Base-by-base conservation (phyloP, 2,113 vertebrate genomes). In the Plecturocebus donacophilus region DNA sequence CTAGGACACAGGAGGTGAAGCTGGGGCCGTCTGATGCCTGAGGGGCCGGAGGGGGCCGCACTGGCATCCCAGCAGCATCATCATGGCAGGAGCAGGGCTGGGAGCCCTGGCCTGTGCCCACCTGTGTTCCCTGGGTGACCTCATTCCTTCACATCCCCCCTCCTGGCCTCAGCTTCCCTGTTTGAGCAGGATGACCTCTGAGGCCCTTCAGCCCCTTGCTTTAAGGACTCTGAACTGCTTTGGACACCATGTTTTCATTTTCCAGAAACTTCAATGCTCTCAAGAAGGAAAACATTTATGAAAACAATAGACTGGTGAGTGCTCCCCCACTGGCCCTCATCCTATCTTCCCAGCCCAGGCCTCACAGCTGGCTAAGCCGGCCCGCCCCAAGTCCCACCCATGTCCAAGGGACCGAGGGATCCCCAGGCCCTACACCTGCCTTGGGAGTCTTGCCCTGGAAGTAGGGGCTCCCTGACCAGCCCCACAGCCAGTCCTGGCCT, bases 291-390 rank as follows among this genome's bases (percentile, higher is more conserved):
- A 99, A 99, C 71, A 97, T 99, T 97, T 99, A 99, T 0, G 99
- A 99, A 97, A 99, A 99, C 99, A 99, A 99, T 98, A 98, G 99
- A 23, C 90, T 99, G 99, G 99, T 99, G 98, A 99, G 99, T 98
- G 27, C 27, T 35, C 20, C 42, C 86, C 0, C 42, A 6, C 75
- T 3, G 3, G 1, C 75, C 32, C 19, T 16, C 3, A 25, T 42
- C 97, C 86, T 76, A 2, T 20, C 90, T 75, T 47, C 27, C 35
- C 14, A 19, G 38, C 14, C 11, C 13, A 0, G 3, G 75, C 75
- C 58, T 23, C 32, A 13, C 35, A 66, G n/a, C n/a, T 8, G 9
- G 49, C 70, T 30, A 32, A 20, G 68, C 45, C 0, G 0, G 27
- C 47, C 16, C 38, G 17, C 52, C 0, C 52, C 0, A 0, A 4